Conservation (phyloP, 2,113 vertebrate genomes). For the Zosterops hypoxanthus region DNA sequence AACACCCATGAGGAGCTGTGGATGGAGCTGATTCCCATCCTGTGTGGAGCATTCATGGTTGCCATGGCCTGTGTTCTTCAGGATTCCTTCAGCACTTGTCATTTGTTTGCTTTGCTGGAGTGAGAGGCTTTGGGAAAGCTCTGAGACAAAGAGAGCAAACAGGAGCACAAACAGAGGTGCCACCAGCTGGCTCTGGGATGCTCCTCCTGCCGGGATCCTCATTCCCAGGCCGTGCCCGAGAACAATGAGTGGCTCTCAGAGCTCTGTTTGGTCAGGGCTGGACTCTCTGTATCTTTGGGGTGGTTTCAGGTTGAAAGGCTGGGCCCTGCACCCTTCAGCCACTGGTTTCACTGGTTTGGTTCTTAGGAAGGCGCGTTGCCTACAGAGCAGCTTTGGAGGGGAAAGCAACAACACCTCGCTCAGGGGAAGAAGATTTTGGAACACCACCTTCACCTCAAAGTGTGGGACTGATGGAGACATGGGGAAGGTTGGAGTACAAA, state of each 20-base stretch:
- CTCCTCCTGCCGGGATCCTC: neutral
- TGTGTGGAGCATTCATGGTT: neutral
- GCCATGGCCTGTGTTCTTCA: neutral
- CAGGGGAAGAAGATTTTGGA: neutral
- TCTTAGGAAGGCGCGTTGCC: neutral
- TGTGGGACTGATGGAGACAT: neutral
- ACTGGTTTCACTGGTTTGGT: neutral
- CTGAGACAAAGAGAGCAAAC: neutral
- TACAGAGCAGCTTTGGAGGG: neutral
- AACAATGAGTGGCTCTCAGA: neutral
- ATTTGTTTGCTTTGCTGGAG: neutral
- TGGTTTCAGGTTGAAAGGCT: neutral
- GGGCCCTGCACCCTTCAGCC: neutral
- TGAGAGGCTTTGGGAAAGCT: neutral
- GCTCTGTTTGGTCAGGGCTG: conserved; percentile 32
- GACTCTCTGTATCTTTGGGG: neutral
- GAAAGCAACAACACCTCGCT: fast-evolving
- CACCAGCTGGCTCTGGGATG: neutral
- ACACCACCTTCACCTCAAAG: neutral
- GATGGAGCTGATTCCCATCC: neutral
- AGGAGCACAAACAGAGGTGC: neutral
- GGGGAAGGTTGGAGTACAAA: neutral
- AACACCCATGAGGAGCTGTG: fast-evolving
- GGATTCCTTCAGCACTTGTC: neutral
- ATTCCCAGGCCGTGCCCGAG: neutral